Evolutionary conservation across 2,888 invertebrate species (phyloP), one percentile per base, ranked within the genome.

Genomic region (Linyphia triangularis): DNA sequence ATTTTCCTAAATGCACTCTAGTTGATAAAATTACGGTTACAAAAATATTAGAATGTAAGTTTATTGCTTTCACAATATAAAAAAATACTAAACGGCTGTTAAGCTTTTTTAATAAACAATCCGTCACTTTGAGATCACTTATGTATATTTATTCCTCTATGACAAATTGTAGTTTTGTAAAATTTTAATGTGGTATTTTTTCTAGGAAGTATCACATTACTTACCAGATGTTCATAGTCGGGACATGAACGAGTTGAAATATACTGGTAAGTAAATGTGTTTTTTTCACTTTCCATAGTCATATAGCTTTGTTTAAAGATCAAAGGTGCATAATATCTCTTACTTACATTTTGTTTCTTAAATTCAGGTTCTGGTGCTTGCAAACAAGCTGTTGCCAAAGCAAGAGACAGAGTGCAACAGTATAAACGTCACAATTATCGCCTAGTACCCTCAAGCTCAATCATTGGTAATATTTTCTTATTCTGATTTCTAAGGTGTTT

Each of bases 211-310:
- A 63, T 92, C 93, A 7, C 91, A 92, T 73, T 93, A 93, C 89
- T 90, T 94, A 43, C 94, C 94, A 28, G 94, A 94, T 91, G 93
- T 93, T 33, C 92, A 93, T 90, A 92, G 92, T 75, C 91, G 92
- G 89, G 93, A 93, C 75, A 90, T 93, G 43, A 93, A 93, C 85
- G 92, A 93, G 82, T 91, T 93, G 4, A 93, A 93, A 91, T 93
- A 93, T 90, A 92, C 93, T 91, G 93, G 93, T 93, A 91, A 89
- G 40, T 13, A 26, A 57, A 26, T n/a, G n/a, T n/a, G n/a, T n/a
- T n/a, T n/a, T n/a, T n/a, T n/a, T n/a, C n/a, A 13, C 40, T 6
- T 24, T 40, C 40, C 13, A 40, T 40, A 40, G 6, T 57, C 19
- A 6, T 57, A 2, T 57, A 57, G n/a, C 9, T 13, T 57, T 57